phyloP scores from a whole-genome alignment of 1,140 invertebrate genomes.

The Euwallacea fornicatus region DNA sequence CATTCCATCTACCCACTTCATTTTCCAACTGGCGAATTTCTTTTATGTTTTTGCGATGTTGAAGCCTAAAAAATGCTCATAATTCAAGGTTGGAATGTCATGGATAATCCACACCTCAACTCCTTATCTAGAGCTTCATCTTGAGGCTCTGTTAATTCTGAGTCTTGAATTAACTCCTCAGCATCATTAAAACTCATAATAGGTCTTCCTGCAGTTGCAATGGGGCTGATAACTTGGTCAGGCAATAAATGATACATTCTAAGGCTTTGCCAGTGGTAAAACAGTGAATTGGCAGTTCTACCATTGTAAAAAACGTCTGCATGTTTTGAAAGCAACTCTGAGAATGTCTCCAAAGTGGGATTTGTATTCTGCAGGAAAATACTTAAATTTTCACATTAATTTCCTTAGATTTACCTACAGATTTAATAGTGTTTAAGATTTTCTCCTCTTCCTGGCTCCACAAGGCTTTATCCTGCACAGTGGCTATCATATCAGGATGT shows the following conservation, averaged over 20 bases:
- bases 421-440: conserved; percentile 77
- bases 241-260: conserved; percentile 91
- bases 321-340: conserved; percentile 84
- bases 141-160: conserved; percentile 75
- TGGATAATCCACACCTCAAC: conserved; percentile 32
- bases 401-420: conserved; percentile 63
- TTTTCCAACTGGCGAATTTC: conserved; percentile 89
- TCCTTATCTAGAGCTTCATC: conserved; percentile 71
- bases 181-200: conserved; percentile 88
- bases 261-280: conserved; percentile 89
- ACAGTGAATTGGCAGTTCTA: conserved; percentile 82
- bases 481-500: conserved; percentile 85
- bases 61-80: conserved; percentile 34
- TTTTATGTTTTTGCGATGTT: conserved; percentile 70
- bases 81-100: background rate
- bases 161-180: conserved; percentile 86
- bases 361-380: conserved; percentile 41
- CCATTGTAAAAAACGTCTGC: conserved; percentile 83
- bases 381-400: background rate
- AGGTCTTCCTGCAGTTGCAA: conserved; percentile 61
- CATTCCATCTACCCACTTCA: conserved; percentile 85
- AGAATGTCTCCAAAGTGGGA: conserved; percentile 72
- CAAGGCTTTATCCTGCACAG: conserved; percentile 84
- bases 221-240: conserved; percentile 78
- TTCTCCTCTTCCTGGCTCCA: conserved; percentile 90